Conservation (phyloP, 2,113 vertebrate genomes). For the Lota lota region DNA sequence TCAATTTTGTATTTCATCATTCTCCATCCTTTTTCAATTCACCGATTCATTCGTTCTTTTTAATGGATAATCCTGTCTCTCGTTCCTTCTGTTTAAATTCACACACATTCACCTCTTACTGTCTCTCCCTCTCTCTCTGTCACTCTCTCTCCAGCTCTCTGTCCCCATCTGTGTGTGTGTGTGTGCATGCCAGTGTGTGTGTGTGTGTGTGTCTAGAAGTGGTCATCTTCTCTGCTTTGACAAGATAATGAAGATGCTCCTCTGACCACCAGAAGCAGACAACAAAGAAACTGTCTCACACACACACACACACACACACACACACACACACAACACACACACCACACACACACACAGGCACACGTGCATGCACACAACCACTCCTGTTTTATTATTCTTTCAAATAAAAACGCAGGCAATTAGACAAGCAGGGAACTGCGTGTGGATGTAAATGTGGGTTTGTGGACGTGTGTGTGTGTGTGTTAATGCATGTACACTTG, state of each 20-base stretch:
- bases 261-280: slow-evolving; percentile 60
- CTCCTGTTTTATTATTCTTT: neutral
- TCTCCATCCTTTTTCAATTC: slow-evolving; percentile 35
- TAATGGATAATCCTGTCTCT: neutral
- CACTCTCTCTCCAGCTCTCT: slow-evolving; percentile 23
- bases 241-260: slow-evolving; percentile 70
- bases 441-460: neutral
- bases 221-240: slow-evolving; percentile 69
- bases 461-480: no score
- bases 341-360: slow-evolving; percentile 7
- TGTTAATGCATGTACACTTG: neutral
- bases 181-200: no score
- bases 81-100: neutral
- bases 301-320: no score
- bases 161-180: neutral
- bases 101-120: neutral
- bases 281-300: slow-evolving; percentile 31
- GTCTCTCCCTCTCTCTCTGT: slow-evolving; percentile 27
- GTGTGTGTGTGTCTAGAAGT: slow-evolving; percentile 5
- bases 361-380: slow-evolving; percentile 28
- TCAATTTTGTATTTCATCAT: slow-evolving; percentile 48
- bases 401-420: neutral
- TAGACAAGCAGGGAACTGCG: neutral
- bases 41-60: neutral
- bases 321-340: no score